Conservation (phyloP, 2,113 vertebrate species). For the Galbula dea region DNA sequence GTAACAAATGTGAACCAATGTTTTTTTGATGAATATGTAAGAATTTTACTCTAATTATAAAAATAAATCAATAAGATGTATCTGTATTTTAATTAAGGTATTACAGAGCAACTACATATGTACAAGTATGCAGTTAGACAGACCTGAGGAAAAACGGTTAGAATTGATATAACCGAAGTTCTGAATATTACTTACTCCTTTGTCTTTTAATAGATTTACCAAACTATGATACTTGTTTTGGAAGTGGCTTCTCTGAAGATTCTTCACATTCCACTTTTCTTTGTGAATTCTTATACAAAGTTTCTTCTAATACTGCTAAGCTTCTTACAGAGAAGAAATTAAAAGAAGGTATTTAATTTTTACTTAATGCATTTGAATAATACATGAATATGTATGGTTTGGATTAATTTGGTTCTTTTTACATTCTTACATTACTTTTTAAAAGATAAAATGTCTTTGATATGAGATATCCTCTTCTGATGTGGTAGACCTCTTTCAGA, state of each 20-base stretch:
- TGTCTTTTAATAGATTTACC: constrained; percentile 82
- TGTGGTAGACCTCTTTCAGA: background rate
- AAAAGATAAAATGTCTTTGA: constrained; percentile 7
- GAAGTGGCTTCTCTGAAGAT: constrained; percentile 72
- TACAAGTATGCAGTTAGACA: background rate
- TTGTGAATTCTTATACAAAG: constrained; percentile 90
- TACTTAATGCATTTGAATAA: background rate
- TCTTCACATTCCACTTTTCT: constrained; percentile 78
- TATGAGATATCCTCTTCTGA: background rate
- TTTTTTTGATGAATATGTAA: background rate
- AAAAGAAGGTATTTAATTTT: constrained; percentile 81
- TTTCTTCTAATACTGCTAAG: constrained; percentile 74
- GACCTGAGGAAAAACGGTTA: background rate
- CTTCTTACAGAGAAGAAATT: constrained; percentile 80
- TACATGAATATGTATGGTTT: background rate
- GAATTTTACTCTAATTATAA: background rate
- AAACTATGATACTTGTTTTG: constrained; percentile 76
- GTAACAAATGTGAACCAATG: background rate
- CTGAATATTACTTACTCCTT: background rate
- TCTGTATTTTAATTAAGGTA: background rate
- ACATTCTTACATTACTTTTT: background rate
- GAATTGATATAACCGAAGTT: background rate
- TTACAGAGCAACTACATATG: background rate
- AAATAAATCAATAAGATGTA: background rate
- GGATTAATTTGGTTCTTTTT: background rate